Base-by-base conservation (phyloP, 2,888 invertebrate species). In the Emesis furor region DNA sequence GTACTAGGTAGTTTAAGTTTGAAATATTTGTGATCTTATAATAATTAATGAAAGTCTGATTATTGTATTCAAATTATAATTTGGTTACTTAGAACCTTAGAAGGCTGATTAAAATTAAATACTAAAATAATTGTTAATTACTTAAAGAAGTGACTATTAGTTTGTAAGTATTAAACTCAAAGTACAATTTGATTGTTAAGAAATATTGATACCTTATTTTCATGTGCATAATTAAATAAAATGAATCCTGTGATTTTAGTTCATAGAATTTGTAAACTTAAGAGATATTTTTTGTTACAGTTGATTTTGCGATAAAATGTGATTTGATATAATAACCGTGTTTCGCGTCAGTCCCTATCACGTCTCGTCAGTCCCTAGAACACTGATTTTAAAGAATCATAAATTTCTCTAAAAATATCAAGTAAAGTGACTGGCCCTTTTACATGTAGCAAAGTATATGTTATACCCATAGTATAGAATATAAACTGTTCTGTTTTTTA, bases 291-390 rank as follows among this genome's bases (percentile, higher is more conserved):
- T 42, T 42, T 42, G 42, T 42, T 42, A 42, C 42, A 42, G 42
- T 42, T 42, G 8, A 42, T n/a, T 12, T 72, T 46, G 35, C 10
- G 2, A 51, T 67, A 80, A 80, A 76, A 65, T 72, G 65, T 55
- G 35, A 76, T 76, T 67, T 37, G 12, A 80, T 51, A 76, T 62
- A 76, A 46, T 51, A 76, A 72, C 72, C 72, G 80, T 76, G 73
- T 73, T 73, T 81, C 14, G 73, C 76, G 73, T 77, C 81, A 73
- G 81, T 81, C 81, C 81, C 81, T 76, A 81, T 76, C n/a, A 55
- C 17, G 55, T 55, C n/a, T 55, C 55, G 55, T 55, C 55, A 55
- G 55, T 24, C 80, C 80, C 73, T 76, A 81, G 73, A 81, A 69
- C 30, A 17, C 69, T 74, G 37, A 77, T 77, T 81, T 81, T 2